Base-by-base conservation (phyloP, 2,888 invertebrate genomes). In the Lamellibrachia columna region DNA sequence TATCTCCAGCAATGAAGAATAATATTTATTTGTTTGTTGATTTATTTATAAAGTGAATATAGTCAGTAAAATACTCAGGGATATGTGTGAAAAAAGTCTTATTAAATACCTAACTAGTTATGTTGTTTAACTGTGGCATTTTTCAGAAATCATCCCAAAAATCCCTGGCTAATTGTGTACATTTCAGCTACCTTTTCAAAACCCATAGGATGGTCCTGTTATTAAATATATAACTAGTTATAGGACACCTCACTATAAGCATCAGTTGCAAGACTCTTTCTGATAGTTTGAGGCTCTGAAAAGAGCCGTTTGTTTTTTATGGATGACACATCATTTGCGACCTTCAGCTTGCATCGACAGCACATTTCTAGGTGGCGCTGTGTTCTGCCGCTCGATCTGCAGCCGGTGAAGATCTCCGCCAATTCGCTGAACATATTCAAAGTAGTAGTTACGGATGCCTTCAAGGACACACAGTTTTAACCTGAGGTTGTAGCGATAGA, bases 401-500 rank as follows among this genome's bases (percentile, higher is more conserved):
- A 75, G 75, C 3, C 15, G 22, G 22, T 75, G 22, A 15, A 75
- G 75, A 22, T 75, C 75, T 11, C 15, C 22, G 75, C 75, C 75
- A 0, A 92, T 91, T 22, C 92, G 75, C 8, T 90, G 60, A n/a
- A 91, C 92, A 58, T 91, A 92, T 55, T 93, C 93, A 90, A 91
- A 92, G 92, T 92, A 93, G 90, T 91, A 75, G 91, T 93, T 91
- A 52, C 93, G 52, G 40, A 91, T 91, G 22, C 93, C 93, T 91
- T 93, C 92, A 53, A 92, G 28, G n/a, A 92, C 92, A 60, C 93
- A 93, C 53, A 93, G 91, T 90, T 92, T 92, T 52, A 92, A 90
- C 52, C 92, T 75, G 55, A 60, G 91, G 90, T 90, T 93, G 93
- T 93, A 93, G 40, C 91, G n/a, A 22, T 52, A 90, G n/a, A 58